Conservation (phyloP, 2,888 invertebrate species). For the Pegoplata infirma region DNA sequence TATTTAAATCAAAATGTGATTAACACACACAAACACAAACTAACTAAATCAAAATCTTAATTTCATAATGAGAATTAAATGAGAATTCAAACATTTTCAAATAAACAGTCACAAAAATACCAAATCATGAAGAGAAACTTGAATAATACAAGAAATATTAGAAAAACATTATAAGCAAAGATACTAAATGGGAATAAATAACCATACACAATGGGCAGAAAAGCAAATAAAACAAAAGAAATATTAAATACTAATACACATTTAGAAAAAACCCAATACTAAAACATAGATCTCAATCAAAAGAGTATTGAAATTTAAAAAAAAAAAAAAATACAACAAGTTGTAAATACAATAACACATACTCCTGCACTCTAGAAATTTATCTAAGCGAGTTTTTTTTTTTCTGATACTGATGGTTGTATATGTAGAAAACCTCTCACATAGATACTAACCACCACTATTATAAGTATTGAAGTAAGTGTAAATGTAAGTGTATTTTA, state of each 20-base stretch:
- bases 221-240: constrained; percentile 3
- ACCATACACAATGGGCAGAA: constrained; percentile 23
- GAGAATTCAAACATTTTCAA: no score
- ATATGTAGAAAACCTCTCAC: constrained; percentile 21
- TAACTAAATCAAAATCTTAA: no score
- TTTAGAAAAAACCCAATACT: neutral
- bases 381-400: constrained; percentile 58
- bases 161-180: constrained; percentile 18
- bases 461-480: constrained; percentile 30
- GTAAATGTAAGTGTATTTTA: constrained; percentile 14
- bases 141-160: no score
- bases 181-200: constrained; percentile 33
- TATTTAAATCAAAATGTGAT: no score
- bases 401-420: neutral
- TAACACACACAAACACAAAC: no score
- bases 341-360: neutral
- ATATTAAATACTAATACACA: neutral
- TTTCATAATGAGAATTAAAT: no score
- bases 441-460: constrained; percentile 68
- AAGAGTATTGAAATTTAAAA: neutral
- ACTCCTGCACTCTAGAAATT: neutral
- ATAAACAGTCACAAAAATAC: no score
- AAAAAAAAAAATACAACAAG: no score
- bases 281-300: neutral
- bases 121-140: no score